Conservation (phyloP, 2,113 vertebrate species). For the Saimiri boliviensis region DNA sequence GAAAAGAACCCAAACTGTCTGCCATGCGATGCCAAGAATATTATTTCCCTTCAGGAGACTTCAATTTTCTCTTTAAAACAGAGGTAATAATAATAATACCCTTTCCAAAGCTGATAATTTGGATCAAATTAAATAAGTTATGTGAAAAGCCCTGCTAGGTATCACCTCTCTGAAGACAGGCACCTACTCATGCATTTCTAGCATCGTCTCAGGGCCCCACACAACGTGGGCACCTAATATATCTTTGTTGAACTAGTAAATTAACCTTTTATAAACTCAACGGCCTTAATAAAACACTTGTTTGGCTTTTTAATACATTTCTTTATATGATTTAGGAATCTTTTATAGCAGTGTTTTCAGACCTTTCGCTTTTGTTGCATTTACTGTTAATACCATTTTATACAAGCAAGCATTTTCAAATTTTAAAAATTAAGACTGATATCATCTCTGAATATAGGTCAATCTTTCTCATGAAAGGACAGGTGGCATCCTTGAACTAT, state of each 20-base stretch:
- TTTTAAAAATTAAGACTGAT: neutral
- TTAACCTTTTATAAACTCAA: neutral
- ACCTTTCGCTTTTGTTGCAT: neutral
- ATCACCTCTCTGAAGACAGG: neutral
- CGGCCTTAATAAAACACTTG: neutral
- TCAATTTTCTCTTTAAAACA: constrained; percentile 8
- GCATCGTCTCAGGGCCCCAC: neutral
- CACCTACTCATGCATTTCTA: neutral
- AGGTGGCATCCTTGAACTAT: neutral
- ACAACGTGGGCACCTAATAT: neutral
- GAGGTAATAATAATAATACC: neutral
- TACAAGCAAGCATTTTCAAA: neutral
- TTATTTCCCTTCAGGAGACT: neutral
- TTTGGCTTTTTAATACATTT: neutral
- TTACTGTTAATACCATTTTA: neutral
- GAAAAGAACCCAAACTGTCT: neutral
- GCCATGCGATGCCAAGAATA: neutral
- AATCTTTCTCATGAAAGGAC: neutral
- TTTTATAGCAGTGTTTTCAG: neutral
- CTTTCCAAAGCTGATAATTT: neutral
- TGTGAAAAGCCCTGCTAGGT: neutral
- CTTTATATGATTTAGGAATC: neutral
- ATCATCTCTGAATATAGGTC: neutral
- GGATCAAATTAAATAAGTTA: neutral
- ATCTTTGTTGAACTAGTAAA: neutral